phyloP scores from a whole-genome alignment of 2,888 invertebrate genomes.

The Synanthedon myopaeformis region DNA sequence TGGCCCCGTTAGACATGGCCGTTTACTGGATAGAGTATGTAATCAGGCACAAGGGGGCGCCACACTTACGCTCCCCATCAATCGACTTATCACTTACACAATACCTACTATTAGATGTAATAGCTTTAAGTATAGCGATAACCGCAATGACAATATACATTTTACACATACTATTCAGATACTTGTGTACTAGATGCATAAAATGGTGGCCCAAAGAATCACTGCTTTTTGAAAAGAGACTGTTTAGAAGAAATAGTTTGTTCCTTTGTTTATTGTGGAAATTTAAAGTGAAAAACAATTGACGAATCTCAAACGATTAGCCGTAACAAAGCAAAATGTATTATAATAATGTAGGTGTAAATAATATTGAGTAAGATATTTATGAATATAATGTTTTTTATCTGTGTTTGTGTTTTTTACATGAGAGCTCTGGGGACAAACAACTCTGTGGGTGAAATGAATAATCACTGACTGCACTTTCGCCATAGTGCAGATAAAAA shows the following conservation, averaged over 20 bases:
- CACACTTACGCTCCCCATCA: conserved; percentile 61
- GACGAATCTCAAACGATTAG: conserved; percentile 15
- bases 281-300: conserved; percentile 52
- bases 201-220: conserved; percentile 54
- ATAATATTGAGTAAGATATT: conserved; percentile 50
- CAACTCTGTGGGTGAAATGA: background rate
- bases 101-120: conserved; percentile 51
- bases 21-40: conserved; percentile 77
- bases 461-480: too few species aligned
- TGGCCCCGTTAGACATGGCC: conserved; percentile 70
- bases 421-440: background rate
- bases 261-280: conserved; percentile 50
- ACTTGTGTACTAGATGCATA: conserved; percentile 50
- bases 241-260: conserved; percentile 44
- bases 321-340: conserved; percentile 12
- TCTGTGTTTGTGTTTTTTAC: background rate
- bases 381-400: conserved; percentile 21
- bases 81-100: conserved; percentile 57
- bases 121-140: conserved; percentile 36
- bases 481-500: too few species aligned
- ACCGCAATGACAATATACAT: conserved; percentile 37
- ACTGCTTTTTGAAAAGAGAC: conserved; percentile 40
- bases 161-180: conserved; percentile 47
- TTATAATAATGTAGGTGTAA: conserved; percentile 32
- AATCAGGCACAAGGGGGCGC: conserved; percentile 67